Evolutionary conservation across 2,113 vertebrate genomes (phyloP), one percentile per base, ranked within the genome.

Genomic region (Xiphorhynchus elegans): DNA sequence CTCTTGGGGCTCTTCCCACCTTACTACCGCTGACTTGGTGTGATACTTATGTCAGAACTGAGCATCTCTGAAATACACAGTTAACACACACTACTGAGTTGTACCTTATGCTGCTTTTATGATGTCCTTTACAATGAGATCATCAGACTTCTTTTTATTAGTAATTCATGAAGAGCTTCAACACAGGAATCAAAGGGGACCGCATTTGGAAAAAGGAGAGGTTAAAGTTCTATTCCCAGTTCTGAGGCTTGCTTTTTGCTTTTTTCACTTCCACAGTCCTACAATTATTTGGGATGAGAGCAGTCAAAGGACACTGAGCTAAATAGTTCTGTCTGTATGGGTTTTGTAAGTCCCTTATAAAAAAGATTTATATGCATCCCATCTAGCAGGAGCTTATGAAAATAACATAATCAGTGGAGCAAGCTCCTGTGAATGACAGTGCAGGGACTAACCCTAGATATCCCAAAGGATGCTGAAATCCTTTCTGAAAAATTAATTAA

Each of bases 71-170:
- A 83, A 96, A 37, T 59, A 40, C 16, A 53, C 0, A 2, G 29
- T 42, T 90, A 20, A 40, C 39, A 10, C n/a, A 39, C 0, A 1
- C 46, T 58, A 17, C 42, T 35, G 33, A 77, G 29, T 24, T 81
- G 33, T 80, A 53, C 55, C 63, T 90, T 76, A n/a, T 31, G n/a
- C 77, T 25, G 5, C 55, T 60, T 95, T 95, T 88, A 60, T 74
- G 37, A 63, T 90, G 47, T 2, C 2, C 56, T 87, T 80, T 77
- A 33, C 24, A 39, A 56, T 91, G 75, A 95, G 72, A 59, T 90
- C 85, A 96, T 95, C 63, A 46, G 67, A 63, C 29, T 72, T 47
- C 16, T 93, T 94, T 69, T 67, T 39, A n/a, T 82, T 85, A 92
- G 73, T 68, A 89, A 77, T 67, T 75, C 81, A 59, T n/a, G 31